Conservation (phyloP, 1,140 invertebrate genomes). For the Whitmania pigra region DNA sequence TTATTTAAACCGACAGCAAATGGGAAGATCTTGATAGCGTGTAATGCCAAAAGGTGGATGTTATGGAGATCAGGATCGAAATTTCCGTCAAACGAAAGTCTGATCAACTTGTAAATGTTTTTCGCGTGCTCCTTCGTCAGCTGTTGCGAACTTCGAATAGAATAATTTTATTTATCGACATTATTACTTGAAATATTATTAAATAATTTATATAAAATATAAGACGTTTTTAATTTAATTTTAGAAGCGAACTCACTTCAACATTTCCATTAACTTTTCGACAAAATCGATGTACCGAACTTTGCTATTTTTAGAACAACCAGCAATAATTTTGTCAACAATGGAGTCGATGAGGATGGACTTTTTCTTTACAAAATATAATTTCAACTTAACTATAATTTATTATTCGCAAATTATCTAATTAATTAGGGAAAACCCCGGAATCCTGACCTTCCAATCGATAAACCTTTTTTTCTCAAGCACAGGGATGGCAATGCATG, state of each 20-base stretch:
- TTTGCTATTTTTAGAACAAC: background rate
- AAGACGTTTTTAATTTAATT: background rate
- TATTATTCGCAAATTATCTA: background rate
- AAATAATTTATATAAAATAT: background rate
- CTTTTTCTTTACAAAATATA: background rate
- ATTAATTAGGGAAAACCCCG: background rate
- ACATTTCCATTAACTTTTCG: background rate
- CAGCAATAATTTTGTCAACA: background rate
- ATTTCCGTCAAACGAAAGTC: background rate
- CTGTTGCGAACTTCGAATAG: background rate
- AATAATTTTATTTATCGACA: too few species aligned
- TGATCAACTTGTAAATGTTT: background rate
- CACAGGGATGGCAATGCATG: background rate
- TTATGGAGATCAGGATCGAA: background rate
- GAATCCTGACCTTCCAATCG: background rate
- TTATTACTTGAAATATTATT: too few species aligned
- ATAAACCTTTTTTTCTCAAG: slow-evolving; percentile 3
- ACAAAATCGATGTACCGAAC: background rate
- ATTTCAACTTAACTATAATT: background rate
- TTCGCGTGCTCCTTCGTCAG: background rate
- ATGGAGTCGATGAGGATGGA: background rate
- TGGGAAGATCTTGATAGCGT: background rate
- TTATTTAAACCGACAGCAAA: background rate
- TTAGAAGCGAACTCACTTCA: background rate
- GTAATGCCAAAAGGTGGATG: background rate